phyloP scores from a whole-genome alignment of 1,140 invertebrate genomes.

The Trichomalopsis sarcophagae region DNA sequence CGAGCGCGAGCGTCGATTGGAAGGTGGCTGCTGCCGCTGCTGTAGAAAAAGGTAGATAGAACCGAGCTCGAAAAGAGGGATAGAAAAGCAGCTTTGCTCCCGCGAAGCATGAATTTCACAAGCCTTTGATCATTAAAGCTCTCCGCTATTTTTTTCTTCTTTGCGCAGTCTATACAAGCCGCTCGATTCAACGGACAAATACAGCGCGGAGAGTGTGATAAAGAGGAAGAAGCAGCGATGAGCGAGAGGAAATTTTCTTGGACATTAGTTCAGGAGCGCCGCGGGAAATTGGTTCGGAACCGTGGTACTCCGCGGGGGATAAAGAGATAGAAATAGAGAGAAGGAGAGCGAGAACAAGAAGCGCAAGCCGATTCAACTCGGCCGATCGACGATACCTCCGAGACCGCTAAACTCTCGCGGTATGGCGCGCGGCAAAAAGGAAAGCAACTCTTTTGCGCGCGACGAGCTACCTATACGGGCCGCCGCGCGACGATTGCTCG shows the following conservation, averaged over 20 bases:
- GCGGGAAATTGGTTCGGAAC: slow-evolving; percentile 41
- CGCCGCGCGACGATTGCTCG: background rate
- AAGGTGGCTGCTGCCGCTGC: background rate
- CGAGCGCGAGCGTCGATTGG: slow-evolving; percentile 4
- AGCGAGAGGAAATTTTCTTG: background rate
- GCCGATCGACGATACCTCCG: slow-evolving; percentile 23
- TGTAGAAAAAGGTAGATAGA: background rate
- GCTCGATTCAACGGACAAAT: background rate
- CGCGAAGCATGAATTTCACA: background rate
- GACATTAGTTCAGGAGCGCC: slow-evolving; percentile 36
- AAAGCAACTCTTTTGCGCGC: background rate
- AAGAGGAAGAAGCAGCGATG: background rate
- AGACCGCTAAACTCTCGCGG: slow-evolving; percentile 44
- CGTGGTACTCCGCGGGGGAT: slow-evolving; percentile 23
- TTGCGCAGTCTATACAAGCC: too few species aligned
- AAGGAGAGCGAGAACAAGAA: slow-evolving; percentile 28
- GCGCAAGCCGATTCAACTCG: slow-evolving; percentile 36
- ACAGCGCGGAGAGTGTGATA: background rate
- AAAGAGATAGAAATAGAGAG: slow-evolving; percentile 45
- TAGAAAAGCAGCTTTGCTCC: too few species aligned
- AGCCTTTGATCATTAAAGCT: background rate
- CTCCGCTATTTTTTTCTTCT: background rate
- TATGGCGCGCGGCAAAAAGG: background rate
- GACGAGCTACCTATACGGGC: background rate
- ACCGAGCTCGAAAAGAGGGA: too few species aligned